Base-by-base conservation (phyloP, 2,797 vertebrate species). In the Podarcis siculus region DNA sequence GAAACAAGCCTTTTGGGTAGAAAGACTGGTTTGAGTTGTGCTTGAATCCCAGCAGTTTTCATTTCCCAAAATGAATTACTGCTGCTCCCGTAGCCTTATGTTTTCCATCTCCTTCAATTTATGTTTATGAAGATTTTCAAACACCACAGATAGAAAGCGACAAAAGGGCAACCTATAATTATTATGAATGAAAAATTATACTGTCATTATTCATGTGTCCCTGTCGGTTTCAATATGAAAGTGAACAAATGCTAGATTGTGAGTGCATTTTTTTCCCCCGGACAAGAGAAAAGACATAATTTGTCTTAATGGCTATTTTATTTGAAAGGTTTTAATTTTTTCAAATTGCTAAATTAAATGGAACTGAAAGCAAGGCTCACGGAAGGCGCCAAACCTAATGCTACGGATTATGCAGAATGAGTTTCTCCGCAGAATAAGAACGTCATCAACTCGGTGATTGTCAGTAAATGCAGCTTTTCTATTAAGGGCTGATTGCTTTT, bases 281-380 rank as follows among this genome's bases (percentile, higher is more conserved):
- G 78, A 27, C 55, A 82, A 10, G 49, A 69, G 81, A 61, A 25
- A 83, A 39, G n/a, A 75, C 75, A 85, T 81, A 89, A 89, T 81
- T 81, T 81, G 69, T 37, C n/a, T 45, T 75, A 72, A 81, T 58
- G 82, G 30, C 42, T 91, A 89, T 90, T 87, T 55, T 87, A 67
- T 81, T 78, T 87, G 71, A 90, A 93, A 91, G 13, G 23, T 82
- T 19, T 72, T 88, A 45, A 79, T 82, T 35, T 0, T 73, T 83
- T 66, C 66, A 82, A 82, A 85, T 66, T 73, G 45, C 39, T 81
- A n/a, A 73, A 64, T 49, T 58, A 76, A 37, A 2, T 1, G 30
- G 58, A 87, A 89, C 86, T 30, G 21, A 85, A 80, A 73, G 87
- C 42, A 91, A 87, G 7, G n/a, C 10, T 64, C 61, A 80, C 4